These are phyloP conservation scores for Dallia pectoralis DNA, from an alignment of 2,797 vertebrate genomes.

Conservation along the genomic window DNA sequence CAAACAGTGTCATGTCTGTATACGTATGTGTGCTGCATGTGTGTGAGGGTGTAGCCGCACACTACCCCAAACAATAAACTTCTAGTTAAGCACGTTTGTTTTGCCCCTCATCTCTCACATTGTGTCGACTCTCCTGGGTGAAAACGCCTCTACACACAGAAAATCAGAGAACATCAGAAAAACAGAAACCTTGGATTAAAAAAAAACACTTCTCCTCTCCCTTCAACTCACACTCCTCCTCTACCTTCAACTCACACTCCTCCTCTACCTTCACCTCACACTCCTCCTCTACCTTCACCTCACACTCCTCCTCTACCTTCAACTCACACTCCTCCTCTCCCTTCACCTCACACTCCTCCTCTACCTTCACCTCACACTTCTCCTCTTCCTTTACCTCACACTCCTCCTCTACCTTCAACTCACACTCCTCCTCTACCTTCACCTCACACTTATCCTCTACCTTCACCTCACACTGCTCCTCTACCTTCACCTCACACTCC, in stretches of 20 bases:
- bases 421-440: too few relatives aligned
- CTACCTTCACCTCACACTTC: not conserved
- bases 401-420: too few relatives aligned
- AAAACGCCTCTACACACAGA: slow-evolving; percentile 65
- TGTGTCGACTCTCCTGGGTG: slow-evolving; percentile 31
- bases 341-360: not conserved
- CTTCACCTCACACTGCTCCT: too few relatives aligned
- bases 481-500: too few relatives aligned
- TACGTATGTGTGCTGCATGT: slow-evolving; percentile 51
- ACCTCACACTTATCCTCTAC: too few relatives aligned
- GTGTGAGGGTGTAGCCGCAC: slow-evolving; percentile 50
- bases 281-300: not conserved
- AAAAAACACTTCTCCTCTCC: slow-evolving; percentile 9
- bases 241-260: not conserved
- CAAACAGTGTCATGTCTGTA: slow-evolving; percentile 21
- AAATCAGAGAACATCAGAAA: slow-evolving; percentile 52
- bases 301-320: too few relatives aligned
- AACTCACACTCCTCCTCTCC: too few relatives aligned
- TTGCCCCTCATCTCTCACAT: slow-evolving; percentile 61
- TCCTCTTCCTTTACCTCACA: too few relatives aligned
- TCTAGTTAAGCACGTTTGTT: slow-evolving; percentile 75
- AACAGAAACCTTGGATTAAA: slow-evolving; percentile 38
- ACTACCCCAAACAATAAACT: slow-evolving; percentile 69
- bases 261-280: not conserved
- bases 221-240: not conserved